Evolutionary conservation across 1,140 invertebrate species (phyloP), one percentile per base, ranked within the genome.

Genomic region (Atta colombica): DNA sequence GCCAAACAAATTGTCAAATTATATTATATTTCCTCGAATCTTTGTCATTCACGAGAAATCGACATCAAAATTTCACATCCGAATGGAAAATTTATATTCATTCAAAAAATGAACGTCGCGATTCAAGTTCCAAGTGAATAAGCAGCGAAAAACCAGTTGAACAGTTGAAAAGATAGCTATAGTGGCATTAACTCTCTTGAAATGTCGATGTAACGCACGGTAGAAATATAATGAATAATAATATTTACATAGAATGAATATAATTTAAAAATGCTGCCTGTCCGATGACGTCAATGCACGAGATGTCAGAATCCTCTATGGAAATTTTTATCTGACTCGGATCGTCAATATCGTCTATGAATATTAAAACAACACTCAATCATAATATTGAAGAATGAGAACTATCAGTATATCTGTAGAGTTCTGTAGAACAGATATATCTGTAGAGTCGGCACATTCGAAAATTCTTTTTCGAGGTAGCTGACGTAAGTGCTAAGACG

Each of bases 401-500:
- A 51, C 49, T 51, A 12, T 10, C 2, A 10, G 66, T 12, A 45
- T 45, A 45, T 45, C 39, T 69, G 60, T 1, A 16, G 25, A 16
- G 12, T n/a, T 45, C 18, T 25, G 7, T 18, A n/a, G 8, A 81
- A 55, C 18, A 8, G 12, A 65, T 66, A 65, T 66, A 35, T 45
- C 21, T 16, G 55, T 3, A 4, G 39, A 65, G 55, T 14, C n/a
- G 77, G 10, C 25, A 69, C 8, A 39, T n/a, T 69, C 49, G 49
- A 45, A 31, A 51, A 49, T 77, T 60, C 53, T 69, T 74, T 72
- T 61, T 68, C 51, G 21, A 53, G 55, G 18, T 49, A 10, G 10
- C 39, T 87, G 71, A 77, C 74, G 85, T 35, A 45, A 87, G 88
- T 90, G 78, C 75, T 61, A 80, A 87, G 80, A 80, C 66, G 25